Base-by-base conservation (phyloP, 1,140 invertebrate species). In the Calycopis cecrops region DNA sequence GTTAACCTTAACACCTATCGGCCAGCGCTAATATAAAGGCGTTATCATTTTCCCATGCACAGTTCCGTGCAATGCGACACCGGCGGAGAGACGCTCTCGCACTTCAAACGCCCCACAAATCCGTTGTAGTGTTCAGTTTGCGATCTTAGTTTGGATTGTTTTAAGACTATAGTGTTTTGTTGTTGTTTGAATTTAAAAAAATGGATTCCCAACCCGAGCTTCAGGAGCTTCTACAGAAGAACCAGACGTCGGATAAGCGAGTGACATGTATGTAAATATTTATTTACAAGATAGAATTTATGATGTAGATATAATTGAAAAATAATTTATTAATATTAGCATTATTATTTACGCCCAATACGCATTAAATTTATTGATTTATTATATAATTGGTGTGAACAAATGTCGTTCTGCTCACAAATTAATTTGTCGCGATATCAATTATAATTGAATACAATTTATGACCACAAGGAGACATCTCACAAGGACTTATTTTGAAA, bases 191-290 rank as follows among this genome's bases (percentile, higher is more conserved):
- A 2, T 28, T 2, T 3, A 28, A 28, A 28, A 2, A 28, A 21
- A 63, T 63, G 61, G 50, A 63, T 10, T 51, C 62, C 10, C 69
- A 67, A 57, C 66, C 79, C 3, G 80, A 84, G 66, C 59, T 84
- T 35, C 72, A 84, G 62, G 80, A 80, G 52, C 57, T 84, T 37
- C 65, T 84, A 7, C 71, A 80, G 49, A 83, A 83, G 58, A 68
- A 60, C 49, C 21, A 28, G 21, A 6, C 21, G 2, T 28, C 21
- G 21, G 40, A 42, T 12, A 17, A 9, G 35, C 35, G 77, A 64
- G 62, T 62, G 28, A 77, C 69, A 79, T 71, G 80, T 84, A 80
- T 82, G 52, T 37, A 4, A n/a, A 37, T 37, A n/a, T 37, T 37
- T 37, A 28, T 28, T 3, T 3, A 3, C 2, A 28, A 28, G n/a